A percentile compares a stretch with the other conserved stretches of the same genome.
Conservation (phyloP, 2,797 vertebrate genomes). For the Gallinago nigripennis region DNA sequence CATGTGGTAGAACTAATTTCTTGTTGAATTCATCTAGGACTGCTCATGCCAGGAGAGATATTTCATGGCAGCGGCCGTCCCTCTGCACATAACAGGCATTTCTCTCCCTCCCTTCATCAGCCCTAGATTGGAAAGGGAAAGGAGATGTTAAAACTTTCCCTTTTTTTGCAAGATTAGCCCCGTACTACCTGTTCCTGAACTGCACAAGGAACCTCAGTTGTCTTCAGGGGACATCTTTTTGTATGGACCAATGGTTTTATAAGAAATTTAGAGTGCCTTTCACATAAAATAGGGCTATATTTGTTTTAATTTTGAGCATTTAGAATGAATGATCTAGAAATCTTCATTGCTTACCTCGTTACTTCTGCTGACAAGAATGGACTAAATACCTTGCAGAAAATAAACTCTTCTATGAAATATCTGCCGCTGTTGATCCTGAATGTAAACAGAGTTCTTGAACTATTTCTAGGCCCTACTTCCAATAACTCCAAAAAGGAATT, state of each 20-base stretch:
- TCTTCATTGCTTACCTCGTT: not conserved
- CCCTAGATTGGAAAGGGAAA: not conserved
- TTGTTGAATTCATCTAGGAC: not conserved
- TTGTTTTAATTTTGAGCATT: not conserved
- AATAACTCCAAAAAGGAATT: not conserved
- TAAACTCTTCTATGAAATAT: not conserved
- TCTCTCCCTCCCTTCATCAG: not conserved
- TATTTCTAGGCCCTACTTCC: not conserved
- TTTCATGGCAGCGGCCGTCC: not conserved
- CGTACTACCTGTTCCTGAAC: not conserved
- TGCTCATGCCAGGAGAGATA: conserved; percentile 1
- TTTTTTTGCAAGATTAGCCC: not conserved
- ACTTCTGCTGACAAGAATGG: not conserved
- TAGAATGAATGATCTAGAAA: not conserved
- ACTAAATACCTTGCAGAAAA: not conserved
- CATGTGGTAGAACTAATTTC: not conserved
- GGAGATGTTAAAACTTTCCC: not conserved
- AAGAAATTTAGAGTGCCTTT: not conserved
- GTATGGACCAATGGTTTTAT: not conserved
- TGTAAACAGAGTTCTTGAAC: not conserved
- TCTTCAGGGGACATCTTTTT: conserved; percentile 2
- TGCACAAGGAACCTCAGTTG: not conserved
- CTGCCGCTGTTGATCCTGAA: not conserved
- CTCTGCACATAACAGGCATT: not conserved
- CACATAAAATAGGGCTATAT: not conserved